These are phyloP conservation scores for Eledone cirrhosa DNA, from an alignment of 2,888 invertebrate species.

Conservation along the genomic window DNA sequence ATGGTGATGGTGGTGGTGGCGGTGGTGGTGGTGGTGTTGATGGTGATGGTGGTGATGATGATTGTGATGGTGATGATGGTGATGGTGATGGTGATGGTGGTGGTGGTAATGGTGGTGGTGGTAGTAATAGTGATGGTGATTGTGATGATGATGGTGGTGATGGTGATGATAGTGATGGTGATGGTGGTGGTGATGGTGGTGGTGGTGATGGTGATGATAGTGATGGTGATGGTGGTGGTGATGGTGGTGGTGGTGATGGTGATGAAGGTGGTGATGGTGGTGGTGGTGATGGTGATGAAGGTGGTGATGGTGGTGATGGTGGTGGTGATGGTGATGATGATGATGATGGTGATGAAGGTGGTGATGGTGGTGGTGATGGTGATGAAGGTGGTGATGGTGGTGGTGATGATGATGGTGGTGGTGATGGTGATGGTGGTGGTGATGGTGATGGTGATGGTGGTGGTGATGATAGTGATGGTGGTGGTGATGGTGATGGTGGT, in stretches of 20 bases:
- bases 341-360: constrained; percentile 29
- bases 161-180: no score
- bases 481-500: no score
- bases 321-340: not conserved
- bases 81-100: constrained; percentile 24
- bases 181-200: no score
- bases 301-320: no score
- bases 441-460: constrained; percentile 35
- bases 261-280: no score
- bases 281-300: no score
- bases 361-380: constrained; percentile 35
- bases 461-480: constrained; percentile 32
- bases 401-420: constrained; percentile 34
- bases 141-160: no score
- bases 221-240: no score
- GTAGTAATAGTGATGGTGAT: not conserved
- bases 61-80: no score
- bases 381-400: constrained; percentile 14
- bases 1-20: not conserved
- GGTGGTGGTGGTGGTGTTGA: constrained; percentile 9
- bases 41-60: no score
- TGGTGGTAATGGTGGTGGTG: constrained; percentile 16
- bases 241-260: no score
- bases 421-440: constrained; percentile 34
- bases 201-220: no score